These are phyloP conservation scores for Arge pagana DNA, from an alignment of 2,888 invertebrate species.

Conservation along the genomic window DNA sequence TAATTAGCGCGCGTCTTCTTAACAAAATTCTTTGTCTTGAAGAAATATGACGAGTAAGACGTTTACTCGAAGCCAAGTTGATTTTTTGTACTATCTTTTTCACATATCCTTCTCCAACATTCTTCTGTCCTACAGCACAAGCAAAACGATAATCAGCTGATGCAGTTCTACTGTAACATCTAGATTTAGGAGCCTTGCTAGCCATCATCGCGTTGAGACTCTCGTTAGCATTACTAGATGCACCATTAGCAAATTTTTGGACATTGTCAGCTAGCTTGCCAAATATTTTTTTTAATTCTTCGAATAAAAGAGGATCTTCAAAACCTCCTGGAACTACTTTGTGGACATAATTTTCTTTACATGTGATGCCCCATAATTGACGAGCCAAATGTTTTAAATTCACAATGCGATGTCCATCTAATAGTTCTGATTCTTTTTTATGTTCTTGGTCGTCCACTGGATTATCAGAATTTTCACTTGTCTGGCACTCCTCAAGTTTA, in stretches of 20 bases:
- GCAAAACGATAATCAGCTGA: constrained; percentile 23
- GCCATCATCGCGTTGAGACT: constrained; percentile 22
- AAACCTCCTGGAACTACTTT: constrained; percentile 10
- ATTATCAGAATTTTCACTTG: no score
- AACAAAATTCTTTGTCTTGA: no score
- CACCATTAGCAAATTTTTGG: constrained; percentile 21
- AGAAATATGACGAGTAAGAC: neutral
- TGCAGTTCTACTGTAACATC: constrained; percentile 23
- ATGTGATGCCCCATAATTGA: no score
- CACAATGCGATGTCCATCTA: no score
- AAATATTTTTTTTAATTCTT: constrained; percentile 4
- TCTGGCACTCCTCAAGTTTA: no score
- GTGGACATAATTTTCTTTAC: constrained; percentile 6
- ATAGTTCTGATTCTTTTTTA: no score
- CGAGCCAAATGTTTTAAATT: no score
- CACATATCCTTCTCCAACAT: constrained; percentile 21
- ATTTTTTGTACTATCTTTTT: constrained; percentile 3
- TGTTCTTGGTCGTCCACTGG: no score
- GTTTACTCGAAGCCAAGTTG: constrained; percentile 1
- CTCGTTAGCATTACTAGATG: constrained; percentile 20
- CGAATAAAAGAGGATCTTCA: neutral
- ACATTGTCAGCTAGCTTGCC: constrained; percentile 23
- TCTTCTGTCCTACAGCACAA: constrained; percentile 23
- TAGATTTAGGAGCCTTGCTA: constrained; percentile 23
- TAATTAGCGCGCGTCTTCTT: no score